Base-by-base conservation (phyloP, 2,113 vertebrate species). In the Daubentonia madagascariensis region DNA sequence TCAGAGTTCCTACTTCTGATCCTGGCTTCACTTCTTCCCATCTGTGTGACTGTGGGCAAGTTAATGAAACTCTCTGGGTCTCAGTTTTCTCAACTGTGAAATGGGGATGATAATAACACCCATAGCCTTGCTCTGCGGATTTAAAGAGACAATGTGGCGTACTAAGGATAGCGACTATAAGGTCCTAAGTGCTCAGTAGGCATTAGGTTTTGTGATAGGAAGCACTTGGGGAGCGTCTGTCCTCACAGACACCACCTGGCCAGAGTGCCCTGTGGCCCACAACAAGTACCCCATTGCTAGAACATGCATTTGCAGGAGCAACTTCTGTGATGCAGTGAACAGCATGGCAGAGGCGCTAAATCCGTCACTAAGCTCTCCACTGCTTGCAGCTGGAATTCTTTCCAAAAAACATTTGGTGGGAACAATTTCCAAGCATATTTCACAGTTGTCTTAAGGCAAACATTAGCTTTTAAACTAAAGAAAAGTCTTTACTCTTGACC, bases 361-460 rank as follows among this genome's bases (percentile, higher is more conserved):
- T 68, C 79, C 76, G 57, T 37, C 22, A 14, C 17, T 11, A 90
- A 45, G 25, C 7, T 87, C 13, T 86, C 43, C 7, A 3, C 23
- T 78, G 65, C n/a, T 78, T 78, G 20, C 20, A 79, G 86, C 80
- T 59, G 54, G 48, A 84, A 76, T 84, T 78, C 52, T 80, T 92
- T 94, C 87, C 84, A 88, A 76, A 85, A 96, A 95, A 76, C 40
- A 73, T 73, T 96, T 59, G 48, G 65, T 78, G 61, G 43, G 78
- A 95, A 95, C 11, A 57, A 93, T 93, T 95, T 89, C 84, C 78
- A 93, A 92, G 89, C 50, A 85, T 88, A 85, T 91, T 85, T 63
- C 50, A 85, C 23, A 96, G n/a, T 92, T 94, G 43, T 91, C 45
- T 93, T 73, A 81, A 85, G 32, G 84, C 86, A 85, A 97, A 94